Conservation (phyloP, 2,888 invertebrate genomes). For the Sphaerophoria rueppellii region DNA sequence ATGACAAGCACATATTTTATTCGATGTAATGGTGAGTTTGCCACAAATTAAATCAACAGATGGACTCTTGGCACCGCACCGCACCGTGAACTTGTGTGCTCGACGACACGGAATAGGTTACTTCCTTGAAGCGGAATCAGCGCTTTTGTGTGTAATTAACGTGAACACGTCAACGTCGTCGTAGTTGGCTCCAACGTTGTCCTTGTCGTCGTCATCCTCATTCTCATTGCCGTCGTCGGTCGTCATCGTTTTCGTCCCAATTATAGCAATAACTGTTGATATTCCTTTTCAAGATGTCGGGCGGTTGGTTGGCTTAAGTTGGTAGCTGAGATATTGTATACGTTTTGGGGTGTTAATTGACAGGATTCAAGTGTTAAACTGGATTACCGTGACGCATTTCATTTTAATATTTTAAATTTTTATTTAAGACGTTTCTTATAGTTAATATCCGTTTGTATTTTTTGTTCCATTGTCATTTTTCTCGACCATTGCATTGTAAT, state of each 20-base stretch:
- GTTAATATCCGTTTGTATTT: too few species aligned
- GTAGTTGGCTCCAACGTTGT: not conserved
- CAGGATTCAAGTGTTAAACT: not conserved
- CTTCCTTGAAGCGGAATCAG: constrained; percentile 18
- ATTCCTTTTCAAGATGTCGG: not conserved
- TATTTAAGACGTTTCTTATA: too few species aligned
- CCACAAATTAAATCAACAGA: constrained; percentile 64
- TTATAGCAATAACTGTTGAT: not conserved
- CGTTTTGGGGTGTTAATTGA: constrained; percentile 4
- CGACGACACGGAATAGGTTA: constrained; percentile 24
- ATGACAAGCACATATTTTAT: constrained; percentile 36
- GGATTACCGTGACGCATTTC: not conserved
- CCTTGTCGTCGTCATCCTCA: not conserved
- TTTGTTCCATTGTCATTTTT: too few species aligned
- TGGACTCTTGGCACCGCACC: constrained; percentile 27
- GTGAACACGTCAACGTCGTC: not conserved
- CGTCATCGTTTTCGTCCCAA: not conserved
- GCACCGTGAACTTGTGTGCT: constrained; percentile 20
- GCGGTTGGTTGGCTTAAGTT: not conserved
- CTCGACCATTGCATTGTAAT: too few species aligned
- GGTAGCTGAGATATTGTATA: not conserved
- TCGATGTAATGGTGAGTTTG: constrained; percentile 49
- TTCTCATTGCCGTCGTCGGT: not conserved
- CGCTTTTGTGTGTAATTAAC: constrained; percentile 43
- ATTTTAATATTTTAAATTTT: not conserved